Conservation (phyloP, 2,888 invertebrate species). For the Diplazon laetatorius region DNA sequence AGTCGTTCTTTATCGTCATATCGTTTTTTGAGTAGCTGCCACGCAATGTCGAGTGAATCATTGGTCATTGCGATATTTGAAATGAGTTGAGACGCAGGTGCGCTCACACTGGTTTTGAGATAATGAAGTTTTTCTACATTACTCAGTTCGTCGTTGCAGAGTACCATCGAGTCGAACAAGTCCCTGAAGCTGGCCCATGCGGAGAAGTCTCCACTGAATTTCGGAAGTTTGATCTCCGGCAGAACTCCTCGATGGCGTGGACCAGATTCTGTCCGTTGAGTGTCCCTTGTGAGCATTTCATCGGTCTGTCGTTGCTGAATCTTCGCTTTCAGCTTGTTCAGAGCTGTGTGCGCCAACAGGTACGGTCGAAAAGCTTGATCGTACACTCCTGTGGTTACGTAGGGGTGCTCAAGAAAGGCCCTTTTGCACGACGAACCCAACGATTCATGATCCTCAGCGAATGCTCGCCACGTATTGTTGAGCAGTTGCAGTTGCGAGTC, state of each 20-base stretch:
- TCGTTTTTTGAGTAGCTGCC: not conserved
- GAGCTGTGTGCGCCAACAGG: not conserved
- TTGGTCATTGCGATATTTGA: not conserved
- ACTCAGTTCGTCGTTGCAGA: not conserved
- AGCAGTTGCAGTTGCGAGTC: too few relatives aligned
- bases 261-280: not conserved
- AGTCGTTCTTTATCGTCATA: not conserved
- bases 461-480: too few relatives aligned
- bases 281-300: not conserved
- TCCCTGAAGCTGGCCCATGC: not conserved
- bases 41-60: not conserved
- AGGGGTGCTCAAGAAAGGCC: not conserved
- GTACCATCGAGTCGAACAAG: not conserved
- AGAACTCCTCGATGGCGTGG: not conserved
- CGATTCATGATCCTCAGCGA: not conserved
- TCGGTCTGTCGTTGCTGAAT: not conserved
- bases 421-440: not conserved
- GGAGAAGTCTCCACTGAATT: not conserved
- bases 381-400: not conserved
- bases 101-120: not conserved
- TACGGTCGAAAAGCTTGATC: not conserved
- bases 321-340: not conserved
- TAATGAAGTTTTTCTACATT: not conserved
- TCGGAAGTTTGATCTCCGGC: not conserved
- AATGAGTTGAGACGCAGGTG: not conserved